Evolutionary conservation across 2,888 invertebrate species (phyloP), one percentile per base, ranked within the genome.

Genomic region (Nymphalis c-album): DNA sequence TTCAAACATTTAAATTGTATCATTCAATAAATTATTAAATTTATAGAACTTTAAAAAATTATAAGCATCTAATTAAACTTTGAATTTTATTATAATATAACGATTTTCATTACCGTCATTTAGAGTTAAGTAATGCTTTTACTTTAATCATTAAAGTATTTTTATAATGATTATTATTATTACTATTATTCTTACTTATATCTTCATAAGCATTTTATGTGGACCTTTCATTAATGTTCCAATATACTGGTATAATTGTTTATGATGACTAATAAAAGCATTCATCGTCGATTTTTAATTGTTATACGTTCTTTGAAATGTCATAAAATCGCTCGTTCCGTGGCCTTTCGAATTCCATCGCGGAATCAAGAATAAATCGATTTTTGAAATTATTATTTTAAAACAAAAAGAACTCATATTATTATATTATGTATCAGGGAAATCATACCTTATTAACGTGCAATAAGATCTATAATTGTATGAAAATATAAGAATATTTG

Each of bases 251-350:
- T 5, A 20, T 57, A 57, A 57, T 57, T 57, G 40, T 57, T 57
- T 40, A 18, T n/a, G 35, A 40, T 57, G 8, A n/a, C 10, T 18
- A 7, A 18, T 57, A 57, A 57, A 57, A 40, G 7, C 0, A 26
- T n/a, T 53, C 26, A 53, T 55, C 55, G 58, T 46, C 65, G 46
- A 61, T 66, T 61, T 40, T 66, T 40, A 61, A 61, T 61, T 61
- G 57, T 35, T 35, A 48, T 61, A 20, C 47, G 47, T 31, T 22
- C 35, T 20, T 50, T 40, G 50, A 45, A 62, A 6, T 16, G 17
- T 62, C 63, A 17, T 55, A 55, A 53, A 53, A 63, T 17, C 63
- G 53, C 55, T 63, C 18, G 7, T 63, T 55, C 26, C 46, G 17
- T 63, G 63, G 63, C 63, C 55, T 63, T 62, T 51, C 20, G 51